A percentile compares a stretch with the other conserved stretches of the same genome.
Conservation (phyloP, 2,113 vertebrate genomes). For the Craseonycteris thonglongyai region DNA sequence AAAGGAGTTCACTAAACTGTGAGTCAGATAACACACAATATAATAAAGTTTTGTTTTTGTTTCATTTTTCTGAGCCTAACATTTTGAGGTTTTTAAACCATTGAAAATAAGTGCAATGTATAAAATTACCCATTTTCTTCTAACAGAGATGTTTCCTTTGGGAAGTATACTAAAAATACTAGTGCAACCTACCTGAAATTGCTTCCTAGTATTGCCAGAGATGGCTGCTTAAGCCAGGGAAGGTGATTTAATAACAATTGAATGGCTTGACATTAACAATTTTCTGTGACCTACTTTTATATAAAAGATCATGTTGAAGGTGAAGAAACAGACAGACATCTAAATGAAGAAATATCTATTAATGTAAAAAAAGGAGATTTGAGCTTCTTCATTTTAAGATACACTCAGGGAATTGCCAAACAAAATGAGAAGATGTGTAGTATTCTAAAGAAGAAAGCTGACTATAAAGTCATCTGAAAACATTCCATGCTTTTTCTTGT, state of each 20-base stretch:
- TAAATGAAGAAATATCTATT: slow-evolving; percentile 37
- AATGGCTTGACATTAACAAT: slow-evolving; percentile 42
- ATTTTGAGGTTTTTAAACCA: background rate
- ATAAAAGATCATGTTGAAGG: background rate
- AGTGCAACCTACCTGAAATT: slow-evolving; percentile 2
- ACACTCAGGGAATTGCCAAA: background rate
- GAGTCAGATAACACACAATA: background rate
- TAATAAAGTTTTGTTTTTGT: background rate
- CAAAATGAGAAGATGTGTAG: background rate
- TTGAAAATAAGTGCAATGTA: background rate
- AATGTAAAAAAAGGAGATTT: background rate
- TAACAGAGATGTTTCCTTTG: slow-evolving; percentile 11
- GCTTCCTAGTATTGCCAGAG: slow-evolving; percentile 14
- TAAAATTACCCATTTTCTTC: slow-evolving; percentile 36
- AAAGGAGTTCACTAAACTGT: background rate
- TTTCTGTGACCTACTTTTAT: slow-evolving; percentile 62
- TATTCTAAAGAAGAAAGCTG: background rate
- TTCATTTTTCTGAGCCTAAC: background rate
- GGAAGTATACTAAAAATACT: background rate
- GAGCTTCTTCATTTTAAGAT: slow-evolving; percentile 14
- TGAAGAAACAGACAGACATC: slow-evolving; percentile 14
- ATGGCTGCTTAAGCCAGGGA: slow-evolving; percentile 20
- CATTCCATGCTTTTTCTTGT: background rate
- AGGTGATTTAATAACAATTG: slow-evolving; percentile 36
- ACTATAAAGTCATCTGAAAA: background rate